Percentiles rank a stretch among this genome's conserved stretches.
Conservation (phyloP, 2,797 vertebrate species). For the Acipenser oxyrinchus region DNA sequence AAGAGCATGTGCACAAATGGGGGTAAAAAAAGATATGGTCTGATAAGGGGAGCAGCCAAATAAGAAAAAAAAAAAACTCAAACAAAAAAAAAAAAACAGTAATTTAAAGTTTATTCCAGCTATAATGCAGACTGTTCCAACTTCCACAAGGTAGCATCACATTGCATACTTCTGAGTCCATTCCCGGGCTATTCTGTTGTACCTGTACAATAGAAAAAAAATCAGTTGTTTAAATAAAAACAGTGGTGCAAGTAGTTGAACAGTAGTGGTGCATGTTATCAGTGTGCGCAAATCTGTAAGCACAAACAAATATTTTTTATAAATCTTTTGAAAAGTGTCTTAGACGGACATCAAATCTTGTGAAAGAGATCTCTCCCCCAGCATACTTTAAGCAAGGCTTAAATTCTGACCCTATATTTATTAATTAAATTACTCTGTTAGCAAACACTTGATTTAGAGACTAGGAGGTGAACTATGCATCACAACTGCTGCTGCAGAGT, state of each 20-base stretch:
- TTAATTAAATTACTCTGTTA: too few species aligned
- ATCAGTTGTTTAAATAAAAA: not conserved
- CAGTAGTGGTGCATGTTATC: too few species aligned
- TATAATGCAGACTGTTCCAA: constrained; percentile 79
- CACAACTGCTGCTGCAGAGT: too few species aligned
- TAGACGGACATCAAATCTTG: too few species aligned
- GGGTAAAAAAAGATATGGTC: constrained; percentile 68
- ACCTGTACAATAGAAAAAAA: constrained; percentile 60
- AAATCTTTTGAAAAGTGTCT: too few species aligned
- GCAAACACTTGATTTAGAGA: too few species aligned
- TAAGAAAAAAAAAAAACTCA: constrained; percentile 64
- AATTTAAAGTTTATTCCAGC: constrained; percentile 89
- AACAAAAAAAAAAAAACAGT: constrained; percentile 78
- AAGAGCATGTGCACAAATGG: constrained; percentile 77
- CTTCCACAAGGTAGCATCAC: constrained; percentile 74
- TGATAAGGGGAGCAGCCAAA: constrained; percentile 69
- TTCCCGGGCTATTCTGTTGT: constrained; percentile 98
- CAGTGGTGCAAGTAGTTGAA: not conserved
- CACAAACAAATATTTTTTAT: too few species aligned
- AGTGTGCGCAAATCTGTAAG: too few species aligned
- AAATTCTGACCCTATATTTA: too few species aligned
- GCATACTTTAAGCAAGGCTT: too few species aligned
- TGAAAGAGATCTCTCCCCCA: too few species aligned
- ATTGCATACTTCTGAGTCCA: constrained; percentile 99
- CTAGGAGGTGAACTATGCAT: too few species aligned